Percentiles rank a stretch among this genome's conserved stretches.
These are phyloP conservation scores for Epinephelus moara DNA, from an alignment of 2,113 vertebrate species.

Conservation along the genomic window DNA sequence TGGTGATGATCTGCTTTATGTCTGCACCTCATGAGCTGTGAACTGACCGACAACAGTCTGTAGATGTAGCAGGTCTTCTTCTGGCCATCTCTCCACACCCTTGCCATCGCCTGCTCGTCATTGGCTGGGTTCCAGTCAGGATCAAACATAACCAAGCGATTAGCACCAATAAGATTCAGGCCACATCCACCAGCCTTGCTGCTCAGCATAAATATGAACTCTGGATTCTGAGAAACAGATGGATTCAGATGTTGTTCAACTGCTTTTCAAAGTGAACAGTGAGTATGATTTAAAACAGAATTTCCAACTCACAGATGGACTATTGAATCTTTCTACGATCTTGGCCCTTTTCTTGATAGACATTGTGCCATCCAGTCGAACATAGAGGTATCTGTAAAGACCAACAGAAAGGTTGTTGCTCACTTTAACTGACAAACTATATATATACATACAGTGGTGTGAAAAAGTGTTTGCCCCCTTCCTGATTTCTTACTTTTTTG, in stretches of 20 bases:
- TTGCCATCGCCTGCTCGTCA: slow-evolving; percentile 98
- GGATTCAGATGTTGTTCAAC: not conserved
- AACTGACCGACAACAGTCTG: slow-evolving; percentile 92
- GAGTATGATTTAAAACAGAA: not conserved
- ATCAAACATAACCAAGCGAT: slow-evolving; percentile 97
- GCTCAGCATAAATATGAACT: slow-evolving; percentile 99
- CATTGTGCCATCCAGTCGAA: slow-evolving; percentile 97
- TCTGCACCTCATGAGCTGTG: not conserved
- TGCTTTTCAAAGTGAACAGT: not conserved
- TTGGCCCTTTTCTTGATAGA: slow-evolving; percentile 98
- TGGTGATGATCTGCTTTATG: not conserved
- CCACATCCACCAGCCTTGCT: slow-evolving; percentile 98
- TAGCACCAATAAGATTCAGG: slow-evolving; percentile 96
- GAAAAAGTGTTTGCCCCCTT: too few species aligned
- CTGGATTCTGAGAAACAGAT: slow-evolving; percentile 87
- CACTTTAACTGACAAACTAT: not conserved
- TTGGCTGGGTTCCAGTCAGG: slow-evolving; percentile 99
- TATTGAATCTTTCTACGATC: slow-evolving; percentile 95
- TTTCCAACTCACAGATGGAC: slow-evolving; percentile 86
- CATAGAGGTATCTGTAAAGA: slow-evolving; percentile 91
- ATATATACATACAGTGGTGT: too few species aligned
- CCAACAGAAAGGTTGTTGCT: not conserved
- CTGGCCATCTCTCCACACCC: slow-evolving; percentile 97
- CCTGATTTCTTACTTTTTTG: too few species aligned
- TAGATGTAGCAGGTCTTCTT: slow-evolving; percentile 98